Conservation (phyloP, 2,888 invertebrate species). For the Papilio gigon region DNA sequence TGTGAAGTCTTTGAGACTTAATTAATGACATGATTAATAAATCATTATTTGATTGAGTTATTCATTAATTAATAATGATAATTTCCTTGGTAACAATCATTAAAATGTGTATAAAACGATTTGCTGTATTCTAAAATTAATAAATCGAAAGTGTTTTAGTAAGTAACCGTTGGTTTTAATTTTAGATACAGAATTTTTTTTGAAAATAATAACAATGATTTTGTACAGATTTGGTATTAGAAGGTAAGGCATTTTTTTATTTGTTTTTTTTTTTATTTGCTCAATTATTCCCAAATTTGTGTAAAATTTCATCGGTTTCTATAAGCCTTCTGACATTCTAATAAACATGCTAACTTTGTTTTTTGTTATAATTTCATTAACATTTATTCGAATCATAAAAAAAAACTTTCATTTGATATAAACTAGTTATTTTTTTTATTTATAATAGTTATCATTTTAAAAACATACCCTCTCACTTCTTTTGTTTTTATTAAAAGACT, state of each 20-base stretch:
- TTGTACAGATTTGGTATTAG: constrained; percentile 20
- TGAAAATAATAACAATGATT: constrained; percentile 20
- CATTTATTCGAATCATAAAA: no score
- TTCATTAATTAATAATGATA: constrained; percentile 13
- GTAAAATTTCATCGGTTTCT: no score
- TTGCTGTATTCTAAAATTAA: neutral
- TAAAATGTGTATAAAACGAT: constrained; percentile 22
- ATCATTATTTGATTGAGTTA: neutral
- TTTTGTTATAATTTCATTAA: no score
- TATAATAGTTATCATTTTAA: no score
- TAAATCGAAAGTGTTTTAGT: neutral
- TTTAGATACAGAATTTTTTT: neutral
- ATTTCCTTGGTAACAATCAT: neutral
- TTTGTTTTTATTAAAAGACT: no score
- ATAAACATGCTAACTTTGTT: no score
- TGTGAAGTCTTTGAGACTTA: neutral
- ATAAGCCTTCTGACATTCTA: no score
- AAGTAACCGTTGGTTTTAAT: neutral
- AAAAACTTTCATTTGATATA: no score
- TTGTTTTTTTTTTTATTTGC: neutral
- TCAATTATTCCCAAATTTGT: no score
- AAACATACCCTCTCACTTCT: no score
- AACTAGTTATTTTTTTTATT: no score
- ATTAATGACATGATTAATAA: neutral
- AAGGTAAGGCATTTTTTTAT: constrained; percentile 23